Evolutionary conservation across 2,113 vertebrate genomes (phyloP), one percentile per base, ranked within the genome.

Genomic region (Ciconia maguari): DNA sequence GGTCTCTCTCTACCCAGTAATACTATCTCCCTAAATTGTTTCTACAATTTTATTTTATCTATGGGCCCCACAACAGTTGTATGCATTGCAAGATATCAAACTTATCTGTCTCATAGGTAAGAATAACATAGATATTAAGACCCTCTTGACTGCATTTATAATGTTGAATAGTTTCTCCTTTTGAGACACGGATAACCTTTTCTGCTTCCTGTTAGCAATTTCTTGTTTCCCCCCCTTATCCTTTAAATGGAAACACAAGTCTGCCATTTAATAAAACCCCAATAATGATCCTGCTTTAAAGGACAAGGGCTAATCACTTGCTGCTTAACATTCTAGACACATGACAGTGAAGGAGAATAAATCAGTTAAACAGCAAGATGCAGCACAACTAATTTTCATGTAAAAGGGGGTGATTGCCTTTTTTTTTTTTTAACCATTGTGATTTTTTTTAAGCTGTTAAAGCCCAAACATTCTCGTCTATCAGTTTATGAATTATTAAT

Each of bases 401-500:
- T 98, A 98, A 98, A 98, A 98, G 94, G 94, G 92, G 92, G 97
- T 98, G 98, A 98, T 98, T 99, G 98, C 98, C 98, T 99, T 98
- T 94, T 93, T 48, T 38, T 96, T 96, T 97, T 97, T 97, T 95
- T 97, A 98, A 98, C 97, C 98, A 98, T 99, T 99, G 98, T 98
- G 98, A 98, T 96, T 95, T 98, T 98, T 97, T 93, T 96, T 92
- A 97, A 98, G 97, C 98, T 94, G 98, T 96, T 98, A 98, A 98
- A 98, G 93, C 98, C 98, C 97, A 98, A 98, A 98, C 97, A 98
- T 97, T 98, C 98, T 99, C 98, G 78, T 98, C 98, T 98, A 98
- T 98, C 98, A 98, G 98, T 98, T 98, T 98, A 98, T 98, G 98
- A 99, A 98, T 98, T 98, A 98, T 98, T 98, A 98, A 98, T 99